phyloP scores from a whole-genome alignment of 1,140 invertebrate species.

The Ceratosolen solmsi region DNA sequence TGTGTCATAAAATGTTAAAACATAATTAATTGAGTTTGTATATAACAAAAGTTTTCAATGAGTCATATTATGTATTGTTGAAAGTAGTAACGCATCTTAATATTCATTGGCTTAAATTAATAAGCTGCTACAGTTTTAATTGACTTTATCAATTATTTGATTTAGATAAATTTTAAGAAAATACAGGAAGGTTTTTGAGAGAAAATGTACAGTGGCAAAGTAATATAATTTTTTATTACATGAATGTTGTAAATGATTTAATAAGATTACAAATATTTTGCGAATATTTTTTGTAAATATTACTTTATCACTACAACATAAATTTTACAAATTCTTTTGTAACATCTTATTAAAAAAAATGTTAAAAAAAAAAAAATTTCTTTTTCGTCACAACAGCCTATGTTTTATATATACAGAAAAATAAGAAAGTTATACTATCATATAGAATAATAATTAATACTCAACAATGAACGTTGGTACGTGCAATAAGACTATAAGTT shows the following conservation, averaged over 20 bases:
- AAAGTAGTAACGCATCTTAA: conserved; percentile 1
- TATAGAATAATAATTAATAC: conserved; percentile 51
- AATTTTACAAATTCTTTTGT: conserved; percentile 35
- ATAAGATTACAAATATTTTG: conserved; percentile 28
- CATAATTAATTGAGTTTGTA: conserved; percentile 56
- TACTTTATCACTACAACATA: conserved; percentile 40
- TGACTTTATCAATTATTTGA: conserved; percentile 32
- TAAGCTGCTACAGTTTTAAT: conserved; percentile 32
- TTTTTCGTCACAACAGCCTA: conserved; percentile 21
- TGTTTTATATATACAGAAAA: conserved; percentile 36
- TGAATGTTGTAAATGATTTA: conserved; percentile 6
- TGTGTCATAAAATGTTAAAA: conserved; percentile 34
- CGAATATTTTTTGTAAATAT: conserved; percentile 43
- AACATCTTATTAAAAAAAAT: conserved; percentile 3
- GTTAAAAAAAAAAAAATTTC: conserved; percentile 27
- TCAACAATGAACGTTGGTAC: conserved; percentile 60
- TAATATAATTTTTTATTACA: conserved; percentile 17
- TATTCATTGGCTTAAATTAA: conserved; percentile 19
- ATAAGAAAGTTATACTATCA: conserved; percentile 43
- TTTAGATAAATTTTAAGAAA: conserved; percentile 22
- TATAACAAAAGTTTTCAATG: conserved; percentile 55
- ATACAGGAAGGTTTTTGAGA: conserved; percentile 7
- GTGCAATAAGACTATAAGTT: conserved; percentile 68
- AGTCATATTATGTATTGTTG: conserved; percentile 53
- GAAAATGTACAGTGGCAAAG: conserved; percentile 2